Evolutionary conservation across 53 echinoderm and acorn worm genomes (phyloP).

Genomic region (Henricia sp.): DNA sequence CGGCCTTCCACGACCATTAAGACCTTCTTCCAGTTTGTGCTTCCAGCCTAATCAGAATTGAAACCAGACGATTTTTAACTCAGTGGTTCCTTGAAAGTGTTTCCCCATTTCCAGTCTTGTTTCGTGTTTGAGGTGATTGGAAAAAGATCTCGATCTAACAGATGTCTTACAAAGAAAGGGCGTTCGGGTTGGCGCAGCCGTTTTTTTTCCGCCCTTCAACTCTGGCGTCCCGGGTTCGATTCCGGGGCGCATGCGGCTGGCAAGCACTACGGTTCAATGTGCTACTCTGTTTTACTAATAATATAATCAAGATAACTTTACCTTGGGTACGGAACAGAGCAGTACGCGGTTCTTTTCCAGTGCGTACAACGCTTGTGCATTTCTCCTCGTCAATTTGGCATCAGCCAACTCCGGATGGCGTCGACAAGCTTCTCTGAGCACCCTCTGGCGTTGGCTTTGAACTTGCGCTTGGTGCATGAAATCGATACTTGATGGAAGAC

Average conservation of each 20-base stretch:
- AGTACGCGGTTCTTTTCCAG: not conserved
- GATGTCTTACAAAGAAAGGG: not conserved
- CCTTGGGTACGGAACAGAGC: conserved; percentile 15
- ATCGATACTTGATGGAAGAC: not conserved
- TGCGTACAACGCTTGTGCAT: not conserved
- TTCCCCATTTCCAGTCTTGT: too few relatives aligned
- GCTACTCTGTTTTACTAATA: too few relatives aligned
- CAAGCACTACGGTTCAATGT: too few relatives aligned
- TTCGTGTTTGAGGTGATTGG: not conserved
- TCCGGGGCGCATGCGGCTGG: too few relatives aligned
- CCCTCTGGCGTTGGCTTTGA: conserved; percentile 12
- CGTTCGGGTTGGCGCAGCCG: not conserved
- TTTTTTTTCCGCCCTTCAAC: too few relatives aligned
- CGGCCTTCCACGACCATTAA: conserved; percentile 68
- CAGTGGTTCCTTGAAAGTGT: too few relatives aligned
- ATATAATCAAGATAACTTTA: not conserved
- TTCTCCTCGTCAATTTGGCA: not conserved
- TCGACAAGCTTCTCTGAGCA: not conserved
- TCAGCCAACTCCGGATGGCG: conserved; percentile 1
- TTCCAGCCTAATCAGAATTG: conserved; percentile 57
- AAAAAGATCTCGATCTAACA: not conserved
- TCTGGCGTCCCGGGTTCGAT: too few relatives aligned
- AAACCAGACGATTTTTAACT: not conserved
- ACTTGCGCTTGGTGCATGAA: not conserved
- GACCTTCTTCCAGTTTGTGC: conserved; percentile 74